Evolutionary conservation across 2,888 invertebrate genomes (phyloP).

Genomic region (Lymantria dispar): DNA sequence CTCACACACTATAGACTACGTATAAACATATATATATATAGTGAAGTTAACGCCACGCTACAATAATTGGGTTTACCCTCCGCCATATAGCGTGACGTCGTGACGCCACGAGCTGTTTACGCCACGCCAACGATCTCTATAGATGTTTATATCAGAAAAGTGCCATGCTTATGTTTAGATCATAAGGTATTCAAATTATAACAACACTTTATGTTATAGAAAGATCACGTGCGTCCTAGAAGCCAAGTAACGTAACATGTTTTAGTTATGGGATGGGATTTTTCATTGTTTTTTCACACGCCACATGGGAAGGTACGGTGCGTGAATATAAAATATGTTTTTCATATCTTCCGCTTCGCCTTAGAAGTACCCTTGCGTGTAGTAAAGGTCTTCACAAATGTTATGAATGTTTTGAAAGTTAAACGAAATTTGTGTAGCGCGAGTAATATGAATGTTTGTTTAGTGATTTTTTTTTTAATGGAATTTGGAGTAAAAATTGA

Average conservation of each 20-base stretch:
- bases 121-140: too few relatives aligned
- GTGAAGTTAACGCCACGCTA: too few relatives aligned
- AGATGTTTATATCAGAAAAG: too few relatives aligned
- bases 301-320: conserved; percentile 14
- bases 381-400: conserved; percentile 16
- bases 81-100: too few relatives aligned
- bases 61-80: too few relatives aligned
- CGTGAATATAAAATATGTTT: conserved; percentile 33
- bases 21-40: too few relatives aligned
- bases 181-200: too few relatives aligned
- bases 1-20: too few relatives aligned
- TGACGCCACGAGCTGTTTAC: too few relatives aligned
- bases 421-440: neutral
- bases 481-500: too few relatives aligned
- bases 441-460: neutral
- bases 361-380: conserved; percentile 22
- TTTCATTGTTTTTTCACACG: conserved; percentile 32
- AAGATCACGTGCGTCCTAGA: conserved; percentile 16
- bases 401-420: neutral
- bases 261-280: conserved; percentile 3
- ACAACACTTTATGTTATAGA: neutral
- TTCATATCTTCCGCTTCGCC: conserved; percentile 28
- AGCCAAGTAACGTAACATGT: conserved; percentile 11
- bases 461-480: too few relatives aligned
- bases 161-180: too few relatives aligned